phyloP scores from a whole-genome alignment of 1,140 invertebrate genomes.

The Vanessa tameamea region DNA sequence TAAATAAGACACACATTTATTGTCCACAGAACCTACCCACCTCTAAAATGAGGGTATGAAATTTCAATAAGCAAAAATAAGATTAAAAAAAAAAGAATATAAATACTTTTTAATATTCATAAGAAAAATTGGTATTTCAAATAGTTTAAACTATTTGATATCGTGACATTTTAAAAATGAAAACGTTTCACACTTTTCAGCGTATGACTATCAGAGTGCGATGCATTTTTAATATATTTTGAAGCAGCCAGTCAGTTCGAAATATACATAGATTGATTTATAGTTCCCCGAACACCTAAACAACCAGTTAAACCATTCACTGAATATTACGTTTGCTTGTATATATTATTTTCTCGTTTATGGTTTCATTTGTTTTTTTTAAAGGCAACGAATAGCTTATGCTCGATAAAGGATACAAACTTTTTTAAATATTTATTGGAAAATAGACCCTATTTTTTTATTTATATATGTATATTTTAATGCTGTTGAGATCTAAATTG shows the following conservation, averaged over 20 bases:
- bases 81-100: no score
- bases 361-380: background rate
- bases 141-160: constrained; percentile 4
- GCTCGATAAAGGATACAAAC: no score
- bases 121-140: background rate
- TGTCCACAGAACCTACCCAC: no score
- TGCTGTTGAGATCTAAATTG: no score
- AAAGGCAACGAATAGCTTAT: no score
- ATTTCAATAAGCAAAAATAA: no score
- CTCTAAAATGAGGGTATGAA: no score
- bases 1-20: no score
- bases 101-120: background rate
- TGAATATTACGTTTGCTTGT: constrained; percentile 19
- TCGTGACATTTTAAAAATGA: constrained; percentile 18
- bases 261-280: constrained; percentile 41
- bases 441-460: no score
- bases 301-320: constrained; percentile 16
- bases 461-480: no score
- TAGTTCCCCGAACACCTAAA: constrained; percentile 27
- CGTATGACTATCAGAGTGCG: constrained; percentile 27
- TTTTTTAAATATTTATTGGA: no score
- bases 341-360: constrained; percentile 2
- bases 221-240: constrained; percentile 44
- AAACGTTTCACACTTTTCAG: constrained; percentile 27
- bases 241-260: constrained; percentile 32